Evolutionary conservation across 1,140 invertebrate species (phyloP).

Genomic region (Aphelenchoides avenae): DNA sequence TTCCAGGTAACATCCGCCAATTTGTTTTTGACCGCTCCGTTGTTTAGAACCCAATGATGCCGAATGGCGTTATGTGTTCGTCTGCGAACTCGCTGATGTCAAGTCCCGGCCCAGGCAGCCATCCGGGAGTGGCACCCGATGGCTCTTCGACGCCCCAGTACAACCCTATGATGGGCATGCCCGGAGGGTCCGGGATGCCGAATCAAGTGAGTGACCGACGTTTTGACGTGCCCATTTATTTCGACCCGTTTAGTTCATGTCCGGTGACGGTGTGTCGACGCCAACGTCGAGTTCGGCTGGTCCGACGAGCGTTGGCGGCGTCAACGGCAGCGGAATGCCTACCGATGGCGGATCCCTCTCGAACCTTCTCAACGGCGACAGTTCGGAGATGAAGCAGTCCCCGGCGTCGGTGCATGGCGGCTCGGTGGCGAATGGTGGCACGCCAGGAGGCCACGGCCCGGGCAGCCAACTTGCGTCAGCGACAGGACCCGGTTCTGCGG

Average conservation of each 20-base stretch:
- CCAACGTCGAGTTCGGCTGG: too few relatives aligned
- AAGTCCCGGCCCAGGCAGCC: slow-evolving; percentile 11
- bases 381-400: slow-evolving; percentile 35
- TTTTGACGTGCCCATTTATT: too few relatives aligned
- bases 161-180: too few relatives aligned
- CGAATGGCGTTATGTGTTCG: slow-evolving; percentile 18
- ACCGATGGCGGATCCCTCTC: too few relatives aligned
- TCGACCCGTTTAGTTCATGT: too few relatives aligned
- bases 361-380: slow-evolving; percentile 10
- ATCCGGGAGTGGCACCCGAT: too few relatives aligned
- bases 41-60: slow-evolving; percentile 15
- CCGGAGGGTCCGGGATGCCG: too few relatives aligned
- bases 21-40: not conserved
- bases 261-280: too few relatives aligned
- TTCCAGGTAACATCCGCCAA: slow-evolving; percentile 5
- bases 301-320: too few relatives aligned
- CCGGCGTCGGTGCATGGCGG: slow-evolving; percentile 17
- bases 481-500: slow-evolving; percentile 2
- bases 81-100: slow-evolving; percentile 23
- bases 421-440: slow-evolving; percentile 13
- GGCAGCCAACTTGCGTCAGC: slow-evolving; percentile 2
- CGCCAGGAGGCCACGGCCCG: slow-evolving; percentile 10
- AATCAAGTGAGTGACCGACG: too few relatives aligned
- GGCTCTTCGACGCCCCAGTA: too few relatives aligned
- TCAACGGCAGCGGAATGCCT: too few relatives aligned